Conservation (phyloP, 1,140 invertebrate genomes). For the Dendroctonus ponderosae region DNA sequence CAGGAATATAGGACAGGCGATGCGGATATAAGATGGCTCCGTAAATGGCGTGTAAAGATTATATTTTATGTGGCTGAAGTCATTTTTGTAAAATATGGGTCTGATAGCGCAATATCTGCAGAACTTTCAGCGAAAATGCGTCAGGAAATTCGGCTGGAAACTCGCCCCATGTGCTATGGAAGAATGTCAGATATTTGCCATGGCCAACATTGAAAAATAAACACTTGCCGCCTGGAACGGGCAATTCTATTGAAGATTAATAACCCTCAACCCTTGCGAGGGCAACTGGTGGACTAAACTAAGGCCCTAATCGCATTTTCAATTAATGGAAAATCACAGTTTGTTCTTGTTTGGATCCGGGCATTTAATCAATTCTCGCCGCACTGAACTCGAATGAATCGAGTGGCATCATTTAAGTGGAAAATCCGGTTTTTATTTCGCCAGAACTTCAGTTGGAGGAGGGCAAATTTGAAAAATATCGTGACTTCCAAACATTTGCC, state of each 20-base stretch:
- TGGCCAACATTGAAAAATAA: slow-evolving; percentile 1
- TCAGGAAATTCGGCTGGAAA: too few species aligned
- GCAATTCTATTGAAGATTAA: slow-evolving; percentile 8
- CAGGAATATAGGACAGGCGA: slow-evolving; percentile 9
- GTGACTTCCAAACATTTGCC: too few species aligned
- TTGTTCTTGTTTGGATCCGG: slow-evolving; percentile 14
- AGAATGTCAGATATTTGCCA: not conserved
- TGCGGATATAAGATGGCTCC: slow-evolving; percentile 15
- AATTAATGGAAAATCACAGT: slow-evolving; percentile 22
- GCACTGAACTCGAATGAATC: not conserved
- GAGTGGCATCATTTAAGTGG: too few species aligned
- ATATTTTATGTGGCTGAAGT: slow-evolving; percentile 21
- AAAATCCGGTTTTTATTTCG: too few species aligned
- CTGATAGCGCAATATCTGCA: slow-evolving; percentile 5
- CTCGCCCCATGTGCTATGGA: too few species aligned
- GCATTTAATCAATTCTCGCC: slow-evolving; percentile 15
- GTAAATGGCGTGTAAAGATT: slow-evolving; percentile 24
- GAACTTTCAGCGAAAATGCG: not conserved
- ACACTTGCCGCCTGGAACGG: not conserved
- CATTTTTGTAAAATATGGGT: slow-evolving; percentile 13
- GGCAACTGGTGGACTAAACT: slow-evolving; percentile 15
- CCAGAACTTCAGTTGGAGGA: too few species aligned
- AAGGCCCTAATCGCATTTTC: slow-evolving; percentile 14
- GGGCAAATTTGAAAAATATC: too few species aligned
- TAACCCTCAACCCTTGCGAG: slow-evolving; percentile 3